phyloP scores from a whole-genome alignment of 1,140 invertebrate species.

The Popillia japonica region DNA sequence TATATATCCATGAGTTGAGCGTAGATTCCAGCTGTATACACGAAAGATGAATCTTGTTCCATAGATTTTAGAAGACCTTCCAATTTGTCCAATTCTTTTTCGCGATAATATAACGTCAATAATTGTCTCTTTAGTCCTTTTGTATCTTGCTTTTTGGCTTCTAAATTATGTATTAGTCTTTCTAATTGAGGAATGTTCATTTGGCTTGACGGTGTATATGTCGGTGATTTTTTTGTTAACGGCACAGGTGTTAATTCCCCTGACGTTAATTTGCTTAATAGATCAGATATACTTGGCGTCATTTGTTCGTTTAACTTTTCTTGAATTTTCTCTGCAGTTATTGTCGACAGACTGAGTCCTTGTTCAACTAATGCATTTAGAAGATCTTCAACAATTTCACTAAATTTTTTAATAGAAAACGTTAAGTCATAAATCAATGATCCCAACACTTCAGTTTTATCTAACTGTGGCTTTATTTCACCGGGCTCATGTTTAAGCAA shows the following conservation, averaged over 20 bases:
- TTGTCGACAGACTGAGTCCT: constrained; percentile 70
- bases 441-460: constrained; percentile 61
- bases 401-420: constrained; percentile 48
- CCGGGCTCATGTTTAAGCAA: constrained; percentile 41
- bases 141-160: constrained; percentile 64
- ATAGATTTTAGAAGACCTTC: constrained; percentile 60
- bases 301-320: constrained; percentile 68
- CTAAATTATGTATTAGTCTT: constrained; percentile 63
- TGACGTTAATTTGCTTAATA: constrained; percentile 70
- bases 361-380: constrained; percentile 65
- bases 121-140: constrained; percentile 69
- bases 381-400: constrained; percentile 58
- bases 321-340: constrained; percentile 68
- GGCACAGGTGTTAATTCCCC: constrained; percentile 66
- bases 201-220: constrained; percentile 51
- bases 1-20: constrained; percentile 72
- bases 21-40: constrained; percentile 64
- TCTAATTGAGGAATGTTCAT: constrained; percentile 63
- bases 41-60: constrained; percentile 63
- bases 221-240: constrained; percentile 56
- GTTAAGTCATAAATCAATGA: constrained; percentile 63
- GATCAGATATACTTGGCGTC: constrained; percentile 67
- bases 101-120: constrained; percentile 67
- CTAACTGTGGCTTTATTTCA: constrained; percentile 43
- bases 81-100: constrained; percentile 71